Evolutionary conservation across 2,888 invertebrate genomes (phyloP).

Genomic region (Noctua fimbriata): DNA sequence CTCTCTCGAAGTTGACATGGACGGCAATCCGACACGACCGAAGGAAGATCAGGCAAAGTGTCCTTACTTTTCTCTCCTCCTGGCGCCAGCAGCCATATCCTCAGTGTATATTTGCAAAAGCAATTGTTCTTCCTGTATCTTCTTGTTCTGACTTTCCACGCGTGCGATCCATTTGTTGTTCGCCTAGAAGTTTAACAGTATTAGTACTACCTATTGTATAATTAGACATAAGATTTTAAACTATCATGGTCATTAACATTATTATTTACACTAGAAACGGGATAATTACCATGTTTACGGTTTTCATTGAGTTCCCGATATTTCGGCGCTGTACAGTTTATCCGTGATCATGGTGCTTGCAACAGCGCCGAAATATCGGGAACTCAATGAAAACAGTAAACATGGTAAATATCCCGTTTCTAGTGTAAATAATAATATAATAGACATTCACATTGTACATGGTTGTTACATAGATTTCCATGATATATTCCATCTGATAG

Average conservation of each 20-base stretch:
- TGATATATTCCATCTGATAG: background rate
- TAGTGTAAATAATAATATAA: too few relatives aligned
- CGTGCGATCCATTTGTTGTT: constrained; percentile 84
- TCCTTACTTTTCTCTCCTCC: constrained; percentile 79
- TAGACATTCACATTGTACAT: background rate
- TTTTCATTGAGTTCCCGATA: too few relatives aligned
- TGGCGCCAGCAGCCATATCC: constrained; percentile 82
- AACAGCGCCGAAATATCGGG: too few relatives aligned
- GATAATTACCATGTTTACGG: too few relatives aligned
- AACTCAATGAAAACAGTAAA: too few relatives aligned
- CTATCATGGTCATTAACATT: too few relatives aligned
- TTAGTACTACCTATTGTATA: background rate
- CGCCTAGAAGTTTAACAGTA: constrained; percentile 72
- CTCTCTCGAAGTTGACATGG: background rate
- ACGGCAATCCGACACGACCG: background rate
- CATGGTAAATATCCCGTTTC: too few relatives aligned
- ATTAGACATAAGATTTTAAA: too few relatives aligned
- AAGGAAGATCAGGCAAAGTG: background rate
- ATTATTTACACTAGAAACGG: too few relatives aligned
- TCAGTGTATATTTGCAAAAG: constrained; percentile 84
- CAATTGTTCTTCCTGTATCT: constrained; percentile 82
- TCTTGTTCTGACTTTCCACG: constrained; percentile 82
- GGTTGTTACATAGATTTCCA: background rate
- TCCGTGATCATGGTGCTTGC: too few relatives aligned
- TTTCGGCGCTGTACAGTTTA: too few relatives aligned